These are phyloP conservation scores for Apamea monoglypha DNA, from an alignment of 2,888 invertebrate species.

Conservation along the genomic window DNA sequence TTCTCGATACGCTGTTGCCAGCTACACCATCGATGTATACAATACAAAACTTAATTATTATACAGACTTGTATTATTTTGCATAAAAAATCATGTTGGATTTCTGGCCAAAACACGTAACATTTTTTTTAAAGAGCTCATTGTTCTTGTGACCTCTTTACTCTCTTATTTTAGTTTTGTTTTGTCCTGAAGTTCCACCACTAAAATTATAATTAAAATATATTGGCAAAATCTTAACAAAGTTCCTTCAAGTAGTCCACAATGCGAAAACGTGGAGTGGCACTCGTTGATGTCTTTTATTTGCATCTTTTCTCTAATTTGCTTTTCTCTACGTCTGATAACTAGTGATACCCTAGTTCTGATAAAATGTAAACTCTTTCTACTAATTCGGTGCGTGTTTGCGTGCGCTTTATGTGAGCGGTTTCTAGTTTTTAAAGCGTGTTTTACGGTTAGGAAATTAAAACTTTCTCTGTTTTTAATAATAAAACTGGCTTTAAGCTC, in stretches of 20 bases:
- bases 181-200: not conserved
- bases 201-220: not conserved
- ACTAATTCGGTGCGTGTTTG: conserved; percentile 8
- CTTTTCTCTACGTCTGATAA: not conserved
- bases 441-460: conserved; percentile 10
- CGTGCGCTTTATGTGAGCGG: not conserved
- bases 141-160: not conserved
- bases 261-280: not conserved
- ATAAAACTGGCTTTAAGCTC: not conserved
- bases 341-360: not conserved
- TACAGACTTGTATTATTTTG: not conserved
- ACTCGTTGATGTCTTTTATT: not conserved
- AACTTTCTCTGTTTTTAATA: conserved; percentile 11
- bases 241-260: not conserved
- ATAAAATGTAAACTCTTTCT: not conserved
- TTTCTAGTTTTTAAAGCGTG: conserved; percentile 16
- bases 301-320: not conserved
- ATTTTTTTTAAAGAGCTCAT: not conserved
- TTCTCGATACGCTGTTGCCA: not conserved
- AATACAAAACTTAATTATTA: not conserved
- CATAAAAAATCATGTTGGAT: not conserved
- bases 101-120: not conserved
- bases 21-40: not conserved
- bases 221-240: not conserved
- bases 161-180: not conserved